Percentiles rank a stretch among this genome's conserved stretches.
Conservation (phyloP, 2,888 invertebrate species). For the Platycheirus rosarum region DNA sequence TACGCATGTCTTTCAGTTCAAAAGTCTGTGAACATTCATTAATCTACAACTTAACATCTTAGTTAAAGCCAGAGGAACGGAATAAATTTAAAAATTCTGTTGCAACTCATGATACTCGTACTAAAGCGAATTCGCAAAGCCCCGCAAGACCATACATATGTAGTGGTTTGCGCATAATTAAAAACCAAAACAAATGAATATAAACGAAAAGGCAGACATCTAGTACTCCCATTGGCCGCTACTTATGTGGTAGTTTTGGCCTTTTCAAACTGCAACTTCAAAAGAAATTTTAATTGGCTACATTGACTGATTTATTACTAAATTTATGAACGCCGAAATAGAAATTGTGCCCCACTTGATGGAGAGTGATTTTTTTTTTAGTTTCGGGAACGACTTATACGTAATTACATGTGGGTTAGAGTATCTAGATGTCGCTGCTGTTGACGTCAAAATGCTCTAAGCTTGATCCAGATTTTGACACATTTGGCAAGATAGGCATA, state of each 20-base stretch:
- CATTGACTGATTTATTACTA: conserved; percentile 74
- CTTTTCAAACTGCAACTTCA: conserved; percentile 38
- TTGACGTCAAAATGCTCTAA: conserved; percentile 29
- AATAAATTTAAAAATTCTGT: conserved; percentile 71
- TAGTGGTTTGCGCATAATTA: conserved; percentile 53
- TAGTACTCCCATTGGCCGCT: conserved; percentile 29
- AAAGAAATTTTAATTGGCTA: conserved; percentile 74
- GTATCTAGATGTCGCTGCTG: conserved; percentile 61
- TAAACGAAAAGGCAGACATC: conserved; percentile 42
- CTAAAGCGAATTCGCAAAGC: background rate
- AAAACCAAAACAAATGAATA: conserved; percentile 37
- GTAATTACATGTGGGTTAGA: conserved; percentile 55
- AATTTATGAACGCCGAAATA: conserved; percentile 71
- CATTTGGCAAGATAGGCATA: conserved; percentile 52
- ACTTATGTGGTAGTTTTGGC: conserved; percentile 32
- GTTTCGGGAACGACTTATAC: conserved; percentile 5
- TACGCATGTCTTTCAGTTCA: conserved; percentile 55
- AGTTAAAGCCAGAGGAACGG: conserved; percentile 55
- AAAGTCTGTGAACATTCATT: conserved; percentile 48
- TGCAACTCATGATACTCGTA: conserved; percentile 41
- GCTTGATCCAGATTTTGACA: conserved; percentile 70
- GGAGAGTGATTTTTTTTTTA: too few relatives aligned
- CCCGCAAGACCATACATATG: background rate
- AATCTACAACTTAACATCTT: conserved; percentile 74
- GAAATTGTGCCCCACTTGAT: conserved; percentile 52